phyloP scores from a whole-genome alignment of 2,113 vertebrate genomes.

The Parus major region DNA sequence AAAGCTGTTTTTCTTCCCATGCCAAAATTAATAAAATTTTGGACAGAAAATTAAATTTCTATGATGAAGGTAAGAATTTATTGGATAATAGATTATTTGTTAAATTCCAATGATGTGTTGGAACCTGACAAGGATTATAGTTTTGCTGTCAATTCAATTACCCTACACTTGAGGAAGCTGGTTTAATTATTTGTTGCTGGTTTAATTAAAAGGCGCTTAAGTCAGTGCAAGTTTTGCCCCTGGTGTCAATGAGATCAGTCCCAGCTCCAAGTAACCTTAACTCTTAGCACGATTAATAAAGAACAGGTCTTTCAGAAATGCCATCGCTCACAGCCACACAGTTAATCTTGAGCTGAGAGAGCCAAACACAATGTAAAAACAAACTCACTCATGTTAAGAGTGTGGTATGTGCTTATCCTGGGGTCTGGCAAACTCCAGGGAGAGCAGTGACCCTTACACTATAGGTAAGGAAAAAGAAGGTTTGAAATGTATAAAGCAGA shows the following conservation, averaged over 20 bases:
- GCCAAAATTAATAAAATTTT: conserved; percentile 5
- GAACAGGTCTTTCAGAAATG: background rate
- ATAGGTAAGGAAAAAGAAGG: background rate
- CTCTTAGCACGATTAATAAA: background rate
- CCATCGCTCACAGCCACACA: background rate
- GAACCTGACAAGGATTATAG: conserved; percentile 6
- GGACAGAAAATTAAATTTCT: background rate
- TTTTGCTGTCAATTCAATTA: conserved; percentile 34
- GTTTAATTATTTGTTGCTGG: conserved; percentile 39
- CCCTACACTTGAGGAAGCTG: background rate
- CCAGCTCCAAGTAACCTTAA: background rate
- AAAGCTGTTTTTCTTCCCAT: background rate
- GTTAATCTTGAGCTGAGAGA: background rate
- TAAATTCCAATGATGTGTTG: background rate
- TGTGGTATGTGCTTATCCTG: background rate
- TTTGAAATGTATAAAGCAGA: background rate
- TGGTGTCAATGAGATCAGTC: background rate
- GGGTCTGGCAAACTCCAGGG: background rate
- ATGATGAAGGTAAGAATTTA: background rate
- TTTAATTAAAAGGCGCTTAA: conserved; percentile 14
- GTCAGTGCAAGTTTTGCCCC: background rate
- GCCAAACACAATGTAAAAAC: background rate
- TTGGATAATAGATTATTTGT: conserved; percentile 1
- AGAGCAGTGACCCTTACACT: background rate
- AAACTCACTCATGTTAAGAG: background rate